Evolutionary conservation across 1,140 invertebrate genomes (phyloP).

Genomic region (Bombus vancouverensis): DNA sequence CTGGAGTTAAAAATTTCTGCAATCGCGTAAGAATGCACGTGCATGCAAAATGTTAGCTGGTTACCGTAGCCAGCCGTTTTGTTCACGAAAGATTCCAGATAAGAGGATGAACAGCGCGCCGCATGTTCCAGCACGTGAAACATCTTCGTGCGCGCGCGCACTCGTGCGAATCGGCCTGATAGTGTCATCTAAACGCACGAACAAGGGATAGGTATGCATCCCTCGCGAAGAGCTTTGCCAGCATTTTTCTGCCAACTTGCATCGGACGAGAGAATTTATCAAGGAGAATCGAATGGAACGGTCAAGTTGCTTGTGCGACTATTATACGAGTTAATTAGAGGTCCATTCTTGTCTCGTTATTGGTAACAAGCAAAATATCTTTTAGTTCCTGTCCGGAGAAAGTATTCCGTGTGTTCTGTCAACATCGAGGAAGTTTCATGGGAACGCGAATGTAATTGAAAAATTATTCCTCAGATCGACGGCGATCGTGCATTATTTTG

Average conservation of each 20-base stretch:
- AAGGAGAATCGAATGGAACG: neutral
- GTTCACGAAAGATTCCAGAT: slow-evolving; percentile 43
- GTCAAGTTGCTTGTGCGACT: neutral
- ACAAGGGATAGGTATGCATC: slow-evolving; percentile 17
- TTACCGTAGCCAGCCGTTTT: slow-evolving; percentile 9
- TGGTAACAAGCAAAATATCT: too few relatives aligned
- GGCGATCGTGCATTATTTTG: too few relatives aligned
- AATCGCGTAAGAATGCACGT: neutral
- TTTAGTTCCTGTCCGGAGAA: too few relatives aligned
- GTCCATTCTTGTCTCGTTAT: neutral
- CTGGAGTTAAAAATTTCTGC: neutral
- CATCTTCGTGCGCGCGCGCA: slow-evolving; percentile 11
- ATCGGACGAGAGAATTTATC: neutral
- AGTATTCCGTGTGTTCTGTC: too few relatives aligned
- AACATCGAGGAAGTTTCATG: too few relatives aligned
- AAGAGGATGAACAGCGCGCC: slow-evolving; percentile 14
- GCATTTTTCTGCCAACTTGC: slow-evolving; percentile 7
- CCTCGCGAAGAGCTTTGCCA: neutral
- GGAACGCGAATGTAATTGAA: too few relatives aligned
- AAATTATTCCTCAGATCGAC: too few relatives aligned
- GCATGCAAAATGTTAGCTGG: neutral
- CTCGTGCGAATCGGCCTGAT: slow-evolving; percentile 54
- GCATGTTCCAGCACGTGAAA: slow-evolving; percentile 22
- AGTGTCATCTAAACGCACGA: slow-evolving; percentile 44
- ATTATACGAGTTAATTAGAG: neutral